Evolutionary conservation across 2,888 invertebrate species (phyloP).

Genomic region (Rhagium mordax): DNA sequence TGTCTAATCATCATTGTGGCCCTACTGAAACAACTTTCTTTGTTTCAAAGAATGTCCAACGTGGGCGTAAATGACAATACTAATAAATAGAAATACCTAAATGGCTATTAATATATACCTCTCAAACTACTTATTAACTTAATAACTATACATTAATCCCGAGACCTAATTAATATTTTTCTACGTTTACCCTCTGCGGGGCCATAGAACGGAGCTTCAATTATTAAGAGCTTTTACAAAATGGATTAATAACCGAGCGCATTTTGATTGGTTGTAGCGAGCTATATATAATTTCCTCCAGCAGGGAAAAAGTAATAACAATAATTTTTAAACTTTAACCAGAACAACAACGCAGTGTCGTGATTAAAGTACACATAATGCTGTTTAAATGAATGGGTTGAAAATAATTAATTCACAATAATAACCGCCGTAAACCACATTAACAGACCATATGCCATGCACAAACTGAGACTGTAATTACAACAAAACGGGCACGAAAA

Average conservation of each 20-base stretch:
- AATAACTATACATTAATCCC: neutral
- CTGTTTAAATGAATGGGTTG: conserved; percentile 20
- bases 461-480: conserved; percentile 4
- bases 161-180: neutral
- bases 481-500: conserved; percentile 14
- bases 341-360: conserved; percentile 10
- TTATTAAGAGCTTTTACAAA: neutral
- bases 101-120: too few relatives aligned
- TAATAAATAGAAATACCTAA: too few relatives aligned
- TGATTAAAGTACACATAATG: conserved; percentile 26
- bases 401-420: conserved; percentile 41
- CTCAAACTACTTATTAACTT: too few relatives aligned
- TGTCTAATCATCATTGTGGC: too few relatives aligned
- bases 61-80: too few relatives aligned
- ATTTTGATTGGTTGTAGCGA: neutral
- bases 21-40: too few relatives aligned
- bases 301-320: too few relatives aligned
- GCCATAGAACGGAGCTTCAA: neutral
- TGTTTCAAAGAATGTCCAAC: too few relatives aligned
- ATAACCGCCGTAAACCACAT: conserved; percentile 25
- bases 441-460: conserved; percentile 28
- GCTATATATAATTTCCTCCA: too few relatives aligned
- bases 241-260: neutral
- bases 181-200: neutral
- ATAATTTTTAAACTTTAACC: conserved; percentile 5